Evolutionary conservation across 2,113 vertebrate genomes (phyloP), one percentile per base, ranked within the genome.

Genomic region (Chunga burmeisteri): DNA sequence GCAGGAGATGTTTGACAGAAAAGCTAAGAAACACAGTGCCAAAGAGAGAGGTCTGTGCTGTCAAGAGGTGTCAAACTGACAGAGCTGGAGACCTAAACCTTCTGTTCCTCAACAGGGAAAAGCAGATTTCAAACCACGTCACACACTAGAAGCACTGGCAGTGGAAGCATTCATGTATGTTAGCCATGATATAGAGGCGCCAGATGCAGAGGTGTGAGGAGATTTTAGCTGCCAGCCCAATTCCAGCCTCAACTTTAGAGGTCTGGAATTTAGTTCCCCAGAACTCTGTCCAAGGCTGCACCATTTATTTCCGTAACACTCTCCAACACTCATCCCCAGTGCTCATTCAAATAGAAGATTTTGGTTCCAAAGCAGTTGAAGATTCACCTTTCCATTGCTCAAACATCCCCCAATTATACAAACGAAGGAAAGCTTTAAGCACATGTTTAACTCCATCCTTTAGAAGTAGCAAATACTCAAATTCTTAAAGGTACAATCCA

Each of bases 61-160:
- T 94, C 86, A 96, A 88, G 63, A 94, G 72, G 90, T 95, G 96
- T 97, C 94, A 96, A 96, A 86, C 10, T 92, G 91, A 93, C 82
- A 93, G 82, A 96, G 68, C 59, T 91, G 88, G 83, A 94, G 83
- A 97, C 77, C 91, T 91, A 97, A 96, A 92, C 81, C 96, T 97
- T 96, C 94, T 96, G 96, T 94, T 96, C 88, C 61, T 49, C 83
- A 95, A 62, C 52, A 92, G 86, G 6, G 11, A 93, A 92, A 96
- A 96, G 81, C 94, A 95, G 95, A 96, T 96, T 95, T 97, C 52
- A 63, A 92, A 90, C 44, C 80, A 91, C 77, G 58, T 96, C 96
- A 96, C 65, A 89, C 46, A 65, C 47, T 75, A 87, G 86, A 91
- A 88, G 47, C 91, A 91, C 83, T 96, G 91, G 92, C 94, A 96